These are phyloP conservation scores for Sceliomorpha sp. DNA, from an alignment of 2,888 invertebrate genomes.

Conservation along the genomic window DNA sequence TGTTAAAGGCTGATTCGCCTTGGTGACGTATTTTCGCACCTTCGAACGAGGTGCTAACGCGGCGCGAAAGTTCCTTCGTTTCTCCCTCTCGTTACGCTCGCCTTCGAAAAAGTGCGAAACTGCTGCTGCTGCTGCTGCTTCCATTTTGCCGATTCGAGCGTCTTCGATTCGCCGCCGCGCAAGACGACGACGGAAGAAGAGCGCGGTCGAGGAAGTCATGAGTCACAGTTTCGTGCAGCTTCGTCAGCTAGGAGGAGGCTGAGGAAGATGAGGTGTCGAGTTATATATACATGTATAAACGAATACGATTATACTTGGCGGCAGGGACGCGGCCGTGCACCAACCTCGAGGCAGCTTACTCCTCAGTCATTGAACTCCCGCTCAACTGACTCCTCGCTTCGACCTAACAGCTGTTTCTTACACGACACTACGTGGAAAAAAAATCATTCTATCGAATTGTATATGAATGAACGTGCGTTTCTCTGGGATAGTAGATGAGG, in stretches of 20 bases:
- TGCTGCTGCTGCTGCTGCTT: background rate
- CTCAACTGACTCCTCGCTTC: constrained; percentile 62
- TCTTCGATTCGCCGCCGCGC: too few species aligned
- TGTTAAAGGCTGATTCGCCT: too few species aligned
- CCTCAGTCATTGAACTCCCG: constrained; percentile 77
- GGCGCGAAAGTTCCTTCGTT: too few species aligned
- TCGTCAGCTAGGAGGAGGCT: constrained; percentile 42
- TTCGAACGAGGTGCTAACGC: too few species aligned
- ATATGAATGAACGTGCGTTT: constrained; percentile 28
- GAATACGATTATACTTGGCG: constrained; percentile 46
- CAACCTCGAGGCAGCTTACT: constrained; percentile 62
- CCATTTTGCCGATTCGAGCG: background rate
- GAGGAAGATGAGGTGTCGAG: constrained; percentile 44
- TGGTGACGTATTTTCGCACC: too few species aligned
- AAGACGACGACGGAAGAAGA: too few species aligned
- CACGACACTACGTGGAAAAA: constrained; percentile 52
- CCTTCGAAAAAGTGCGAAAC: background rate
- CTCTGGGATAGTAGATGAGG: background rate
- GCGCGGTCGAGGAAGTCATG: constrained; percentile 50
- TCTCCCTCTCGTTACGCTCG: too few species aligned
- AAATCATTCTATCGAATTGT: constrained; percentile 17
- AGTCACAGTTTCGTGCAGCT: constrained; percentile 44
- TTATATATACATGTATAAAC: constrained; percentile 50
- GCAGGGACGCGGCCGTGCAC: constrained; percentile 53
- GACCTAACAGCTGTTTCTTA: constrained; percentile 78